Conservation (phyloP, 2,797 vertebrate species). For the Pangasius mekongensis region DNA sequence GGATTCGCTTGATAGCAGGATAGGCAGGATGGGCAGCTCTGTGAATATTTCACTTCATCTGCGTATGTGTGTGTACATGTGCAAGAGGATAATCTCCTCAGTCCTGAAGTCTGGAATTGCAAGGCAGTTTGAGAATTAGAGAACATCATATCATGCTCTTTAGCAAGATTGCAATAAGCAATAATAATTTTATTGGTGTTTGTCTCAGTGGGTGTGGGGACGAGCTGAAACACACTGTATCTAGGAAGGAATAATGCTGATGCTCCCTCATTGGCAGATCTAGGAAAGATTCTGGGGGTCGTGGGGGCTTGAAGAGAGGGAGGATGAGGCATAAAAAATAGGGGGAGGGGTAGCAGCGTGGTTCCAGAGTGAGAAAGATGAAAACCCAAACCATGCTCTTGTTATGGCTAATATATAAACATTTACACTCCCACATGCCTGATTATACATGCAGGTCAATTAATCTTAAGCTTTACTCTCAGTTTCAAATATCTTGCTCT, state of each 20-base stretch:
- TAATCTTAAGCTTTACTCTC: slow-evolving; percentile 19
- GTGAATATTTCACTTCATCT: slow-evolving; percentile 3
- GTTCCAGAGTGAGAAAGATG: slow-evolving; percentile 56
- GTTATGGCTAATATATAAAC: slow-evolving; percentile 53
- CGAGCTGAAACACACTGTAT: slow-evolving; percentile 68
- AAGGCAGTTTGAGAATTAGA: not conserved
- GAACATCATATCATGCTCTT: slow-evolving; percentile 59
- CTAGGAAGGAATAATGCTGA: slow-evolving; percentile 72
- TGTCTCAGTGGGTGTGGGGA: slow-evolving; percentile 38
- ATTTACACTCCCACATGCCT: slow-evolving; percentile 34
- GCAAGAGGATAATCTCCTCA: not conserved
- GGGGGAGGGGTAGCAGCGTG: slow-evolving; percentile 52
- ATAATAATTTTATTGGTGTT: slow-evolving; percentile 71
- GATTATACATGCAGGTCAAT: slow-evolving; percentile 10
- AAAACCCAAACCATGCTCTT: slow-evolving; percentile 61
- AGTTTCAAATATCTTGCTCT: slow-evolving; percentile 26
- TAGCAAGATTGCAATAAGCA: slow-evolving; percentile 63
- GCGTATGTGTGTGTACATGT: not conserved
- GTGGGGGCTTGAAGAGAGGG: slow-evolving; percentile 62
- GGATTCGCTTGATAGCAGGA: not conserved
- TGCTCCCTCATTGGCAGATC: slow-evolving; percentile 74
- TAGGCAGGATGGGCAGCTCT: not conserved
- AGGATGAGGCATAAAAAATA: slow-evolving; percentile 46
- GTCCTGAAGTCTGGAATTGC: not conserved
- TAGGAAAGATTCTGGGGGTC: slow-evolving; percentile 68